phyloP scores from a whole-genome alignment of 2,797 vertebrate genomes.

The Manis pentadactyla region DNA sequence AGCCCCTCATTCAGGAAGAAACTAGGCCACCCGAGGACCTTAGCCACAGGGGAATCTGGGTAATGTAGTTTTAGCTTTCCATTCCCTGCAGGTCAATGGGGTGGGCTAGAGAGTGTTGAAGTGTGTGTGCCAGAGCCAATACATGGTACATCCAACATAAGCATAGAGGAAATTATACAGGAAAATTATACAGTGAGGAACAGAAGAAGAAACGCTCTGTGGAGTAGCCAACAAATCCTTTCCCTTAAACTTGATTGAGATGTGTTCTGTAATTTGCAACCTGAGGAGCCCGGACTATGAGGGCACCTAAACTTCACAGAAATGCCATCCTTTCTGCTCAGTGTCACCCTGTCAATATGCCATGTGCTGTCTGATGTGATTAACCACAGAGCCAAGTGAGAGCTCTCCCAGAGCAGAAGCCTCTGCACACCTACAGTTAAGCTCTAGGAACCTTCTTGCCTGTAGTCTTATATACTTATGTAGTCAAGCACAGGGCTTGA shows the following conservation, averaged over 20 bases:
- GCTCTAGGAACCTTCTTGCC: neutral
- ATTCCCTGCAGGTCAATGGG: neutral
- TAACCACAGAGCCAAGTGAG: neutral
- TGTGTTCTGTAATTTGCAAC: neutral
- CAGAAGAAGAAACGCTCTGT: neutral
- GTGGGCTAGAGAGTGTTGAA: neutral
- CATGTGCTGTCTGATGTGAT: neutral
- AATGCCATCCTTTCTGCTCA: neutral
- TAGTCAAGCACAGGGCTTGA: neutral
- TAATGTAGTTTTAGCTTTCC: constrained; percentile 40
- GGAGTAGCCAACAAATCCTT: neutral
- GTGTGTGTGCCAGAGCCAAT: neutral
- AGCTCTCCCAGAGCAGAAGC: neutral
- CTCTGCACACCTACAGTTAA: neutral
- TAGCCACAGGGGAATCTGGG: neutral
- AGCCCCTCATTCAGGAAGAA: neutral
- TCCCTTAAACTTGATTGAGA: neutral
- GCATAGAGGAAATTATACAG: neutral
- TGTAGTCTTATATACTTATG: accelerated
- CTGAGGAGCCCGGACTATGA: neutral
- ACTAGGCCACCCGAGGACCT: neutral
- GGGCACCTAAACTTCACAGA: neutral
- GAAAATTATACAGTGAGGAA: neutral
- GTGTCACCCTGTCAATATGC: neutral
- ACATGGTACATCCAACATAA: neutral